Evolutionary conservation across 2,888 invertebrate genomes (phyloP), one percentile per base, ranked within the genome.

Genomic region (Malacosoma neustria): DNA sequence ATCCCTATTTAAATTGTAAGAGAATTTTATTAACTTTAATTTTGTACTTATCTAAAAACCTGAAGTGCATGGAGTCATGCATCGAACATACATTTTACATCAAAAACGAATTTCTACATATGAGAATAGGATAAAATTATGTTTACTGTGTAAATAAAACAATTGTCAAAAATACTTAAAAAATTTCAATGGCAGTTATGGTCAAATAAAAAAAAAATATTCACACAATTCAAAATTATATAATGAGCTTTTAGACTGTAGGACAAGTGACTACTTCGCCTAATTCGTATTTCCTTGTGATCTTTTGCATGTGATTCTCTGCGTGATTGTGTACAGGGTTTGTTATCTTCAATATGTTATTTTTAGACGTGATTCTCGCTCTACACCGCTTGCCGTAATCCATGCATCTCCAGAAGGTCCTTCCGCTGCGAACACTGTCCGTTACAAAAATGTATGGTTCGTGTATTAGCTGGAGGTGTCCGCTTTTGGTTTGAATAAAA

Each of bases 321-420:
- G 51, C 31, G 40, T 85, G 85, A 44, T 85, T 85, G 43, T 85
- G 85, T 12, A 84, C 65, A 2, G 82, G 74, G 41, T 85, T 85
- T n/a, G 85, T 85, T 43, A 85, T 72, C 42, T 70, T 65, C 29
- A 85, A 49, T 5, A 81, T 55, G 49, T 85, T 85, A 50, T 84
- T 79, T 57, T 85, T 85, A 6, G 85, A 85, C 2, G 85, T 85
- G 40, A 85, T 85, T 41, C 85, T 66, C 6, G 85, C 85, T n/a
- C 85, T 72, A 54, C 85, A 85, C 32, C 82, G 69, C 49, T 76
- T 82, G 11, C 82, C 79, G 42, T 85, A 85, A 43, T 85, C 85
- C 80, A 84, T 81, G 49, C 87, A 87, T 33, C 84, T 62, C 87
- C 87, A 87, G 49, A 86, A 84, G 3, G 86, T 86, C 33, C 85